These are phyloP conservation scores for Ceratothoa steindachneri DNA, from an alignment of 2,888 invertebrate genomes.

Conservation along the genomic window DNA sequence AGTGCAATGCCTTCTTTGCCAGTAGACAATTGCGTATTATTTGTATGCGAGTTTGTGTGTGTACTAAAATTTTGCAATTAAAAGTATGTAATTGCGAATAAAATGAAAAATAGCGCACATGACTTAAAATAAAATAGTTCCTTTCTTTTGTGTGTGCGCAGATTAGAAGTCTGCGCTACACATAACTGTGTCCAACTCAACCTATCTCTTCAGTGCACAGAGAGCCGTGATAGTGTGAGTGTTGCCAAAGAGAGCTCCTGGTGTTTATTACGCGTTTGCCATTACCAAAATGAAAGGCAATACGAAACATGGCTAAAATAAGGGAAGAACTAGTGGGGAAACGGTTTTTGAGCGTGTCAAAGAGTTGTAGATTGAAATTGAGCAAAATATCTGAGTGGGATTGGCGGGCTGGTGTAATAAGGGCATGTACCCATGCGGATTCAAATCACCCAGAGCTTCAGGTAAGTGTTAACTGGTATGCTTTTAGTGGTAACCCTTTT, in stretches of 20 bases:
- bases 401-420: conserved; percentile 42
- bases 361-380: conserved; percentile 40
- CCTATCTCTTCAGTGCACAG: background rate
- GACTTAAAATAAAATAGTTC: background rate
- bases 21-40: too few species aligned
- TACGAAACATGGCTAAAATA: conserved; percentile 47
- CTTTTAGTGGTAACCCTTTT: too few species aligned
- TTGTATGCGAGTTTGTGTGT: too few species aligned
- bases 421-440: conserved; percentile 45
- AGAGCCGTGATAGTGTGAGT: background rate
- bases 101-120: too few species aligned
- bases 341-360: conserved; percentile 41
- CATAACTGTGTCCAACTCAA: background rate
- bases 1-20: too few species aligned
- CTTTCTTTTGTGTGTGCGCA: background rate
- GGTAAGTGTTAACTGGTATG: conserved; percentile 22
- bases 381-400: conserved; percentile 46
- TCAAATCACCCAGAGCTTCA: conserved; percentile 42
- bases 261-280: background rate
- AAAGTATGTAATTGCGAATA: too few species aligned
- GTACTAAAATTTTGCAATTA: too few species aligned
- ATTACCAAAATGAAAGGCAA: conserved; percentile 38
- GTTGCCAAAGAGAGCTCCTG: background rate
- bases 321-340: conserved; percentile 47
- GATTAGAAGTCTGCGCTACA: background rate